Evolutionary conservation across 2,797 vertebrate species (phyloP), one percentile per base, ranked within the genome.

Genomic region (Dallia pectoralis): DNA sequence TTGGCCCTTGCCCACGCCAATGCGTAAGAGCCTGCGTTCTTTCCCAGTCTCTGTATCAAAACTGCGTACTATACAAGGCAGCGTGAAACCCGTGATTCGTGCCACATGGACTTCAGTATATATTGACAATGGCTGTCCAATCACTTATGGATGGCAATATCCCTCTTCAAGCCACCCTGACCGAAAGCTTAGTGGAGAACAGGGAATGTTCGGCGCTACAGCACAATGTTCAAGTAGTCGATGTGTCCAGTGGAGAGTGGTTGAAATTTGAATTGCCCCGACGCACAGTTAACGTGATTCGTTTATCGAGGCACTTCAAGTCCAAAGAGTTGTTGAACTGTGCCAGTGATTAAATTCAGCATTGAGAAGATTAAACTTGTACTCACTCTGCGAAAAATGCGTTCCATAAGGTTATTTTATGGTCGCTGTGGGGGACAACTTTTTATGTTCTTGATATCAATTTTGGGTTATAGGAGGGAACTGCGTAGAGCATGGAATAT

Each of bases 261-360:
- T 88, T 76, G 84, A 91, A 81, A 83, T 91, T 87, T 89, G 88
- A 88, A 91, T 89, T 88, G 89, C 87, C 79, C 81, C 40, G 66
- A 81, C 83, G 85, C 86, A 80, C 87, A 81, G 90, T 86, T 84
- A 87, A 85, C 81, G 87, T 91, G 88, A 91, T 90, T 59, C 90
- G 91, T 92, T 44, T 92, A 92, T 89, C 87, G 72, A 85, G 78
- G 88, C 85, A 89, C 89, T 92, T 88, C 77, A 91, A 91, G 88
- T 89, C 81, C 91, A 85, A 87, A 91, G 90, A 91, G 91, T 84
- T 84, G 86, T 92, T 91, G 89, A 92, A 90, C 91, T 88, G 80
- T 88, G 89, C 89, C 86, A 88, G 74, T 88, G 85, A 87, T 89
- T 86, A 89, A 89, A 91, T 91, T 87, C 81, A 85, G 87, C 88